A percentile compares a stretch with the other conserved stretches of the same genome.
Evolutionary conservation across 2,888 invertebrate species (phyloP).

Genomic region (Acrobasis consociella): DNA sequence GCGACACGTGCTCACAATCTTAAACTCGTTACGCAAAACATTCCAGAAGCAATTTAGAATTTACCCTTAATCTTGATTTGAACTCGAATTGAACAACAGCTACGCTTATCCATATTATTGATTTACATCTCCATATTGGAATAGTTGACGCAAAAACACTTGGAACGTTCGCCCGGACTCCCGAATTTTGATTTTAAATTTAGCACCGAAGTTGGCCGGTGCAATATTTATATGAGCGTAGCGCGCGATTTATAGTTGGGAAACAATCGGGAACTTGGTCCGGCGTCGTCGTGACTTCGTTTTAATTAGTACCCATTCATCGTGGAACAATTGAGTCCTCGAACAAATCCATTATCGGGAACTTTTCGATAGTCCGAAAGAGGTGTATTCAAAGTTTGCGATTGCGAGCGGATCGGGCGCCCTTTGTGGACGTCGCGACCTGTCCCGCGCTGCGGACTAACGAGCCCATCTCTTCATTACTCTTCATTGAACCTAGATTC

Average conservation of each 20-base stretch:
- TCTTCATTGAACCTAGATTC: constrained; percentile 27
- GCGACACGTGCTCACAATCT: constrained; percentile 72
- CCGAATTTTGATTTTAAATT: constrained; percentile 74
- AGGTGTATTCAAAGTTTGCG: constrained; percentile 76
- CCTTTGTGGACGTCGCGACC: constrained; percentile 54
- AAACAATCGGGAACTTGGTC: constrained; percentile 78
- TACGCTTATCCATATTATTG: constrained; percentile 52
- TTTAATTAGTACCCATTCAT: constrained; percentile 84
- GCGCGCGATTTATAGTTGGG: constrained; percentile 75
- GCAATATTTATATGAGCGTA: constrained; percentile 76
- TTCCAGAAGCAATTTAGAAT: constrained; percentile 68
- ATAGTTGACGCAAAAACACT: constrained; percentile 41
- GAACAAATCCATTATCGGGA: constrained; percentile 80
- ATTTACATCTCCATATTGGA: constrained; percentile 45
- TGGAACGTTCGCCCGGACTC: constrained; percentile 46
- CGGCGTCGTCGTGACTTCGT: constrained; percentile 77
- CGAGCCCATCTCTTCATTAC: constrained; percentile 37
- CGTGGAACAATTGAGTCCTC: constrained; percentile 78
- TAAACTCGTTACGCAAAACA: constrained; percentile 70
- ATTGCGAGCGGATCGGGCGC: constrained; percentile 61
- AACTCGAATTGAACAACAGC: constrained; percentile 48
- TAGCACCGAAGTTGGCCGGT: constrained; percentile 68
- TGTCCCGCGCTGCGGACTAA: constrained; percentile 35
- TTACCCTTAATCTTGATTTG: constrained; percentile 63
- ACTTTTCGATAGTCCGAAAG: constrained; percentile 80